phyloP scores from a whole-genome alignment of 2,888 invertebrate species.

The Bellardia pandia region DNA sequence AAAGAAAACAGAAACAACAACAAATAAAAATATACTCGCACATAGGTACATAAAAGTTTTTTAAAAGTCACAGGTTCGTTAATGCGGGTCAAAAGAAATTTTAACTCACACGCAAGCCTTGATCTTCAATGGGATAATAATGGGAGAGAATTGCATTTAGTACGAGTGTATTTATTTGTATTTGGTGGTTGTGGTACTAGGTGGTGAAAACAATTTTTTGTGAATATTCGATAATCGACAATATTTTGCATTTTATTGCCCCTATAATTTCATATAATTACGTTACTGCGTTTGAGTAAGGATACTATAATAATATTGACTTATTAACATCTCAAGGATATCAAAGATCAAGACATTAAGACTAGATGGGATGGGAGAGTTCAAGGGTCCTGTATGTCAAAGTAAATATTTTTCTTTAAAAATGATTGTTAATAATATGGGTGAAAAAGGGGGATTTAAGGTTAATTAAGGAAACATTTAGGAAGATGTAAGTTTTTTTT shows the following conservation, averaged over 20 bases:
- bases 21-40: neutral
- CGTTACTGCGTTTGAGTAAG: slow-evolving; percentile 22
- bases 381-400: slow-evolving; percentile 46
- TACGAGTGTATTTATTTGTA: neutral
- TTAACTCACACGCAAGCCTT: slow-evolving; percentile 62
- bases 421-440: slow-evolving; percentile 10
- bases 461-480: slow-evolving; percentile 17
- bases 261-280: slow-evolving; percentile 64
- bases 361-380: slow-evolving; percentile 24
- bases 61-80: slow-evolving; percentile 64
- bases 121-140: slow-evolving; percentile 54
- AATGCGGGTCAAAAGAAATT: slow-evolving; percentile 65
- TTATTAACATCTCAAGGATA: slow-evolving; percentile 69
- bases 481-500: neutral
- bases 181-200: slow-evolving; percentile 37
- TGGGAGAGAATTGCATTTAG: slow-evolving; percentile 42
- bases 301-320: slow-evolving; percentile 48
- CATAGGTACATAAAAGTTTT: neutral
- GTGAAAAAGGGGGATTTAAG: slow-evolving; percentile 21
- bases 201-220: slow-evolving; percentile 41
- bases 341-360: slow-evolving; percentile 61
- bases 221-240: slow-evolving; percentile 31
- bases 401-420: slow-evolving; percentile 2
- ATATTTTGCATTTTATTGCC: slow-evolving; percentile 70
- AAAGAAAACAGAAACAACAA: slow-evolving; percentile 15